Percentiles rank a stretch among this genome's conserved stretches.
Conservation (phyloP, 2,888 invertebrate species). For the Eubasilissa splendida region DNA sequence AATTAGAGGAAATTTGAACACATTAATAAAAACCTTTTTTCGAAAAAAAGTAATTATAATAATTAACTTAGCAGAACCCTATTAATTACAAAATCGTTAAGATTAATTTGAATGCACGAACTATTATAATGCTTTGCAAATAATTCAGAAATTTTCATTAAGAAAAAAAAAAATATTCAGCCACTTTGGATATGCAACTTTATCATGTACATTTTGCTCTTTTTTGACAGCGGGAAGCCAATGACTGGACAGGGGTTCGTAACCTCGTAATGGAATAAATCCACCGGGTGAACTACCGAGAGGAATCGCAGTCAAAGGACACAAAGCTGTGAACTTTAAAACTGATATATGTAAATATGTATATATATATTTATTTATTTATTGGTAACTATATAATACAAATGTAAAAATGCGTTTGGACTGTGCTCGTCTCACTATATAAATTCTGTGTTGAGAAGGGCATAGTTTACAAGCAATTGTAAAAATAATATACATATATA, state of each 20-base stretch:
- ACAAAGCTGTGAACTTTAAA: slow-evolving; percentile 2
- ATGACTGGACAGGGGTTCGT: slow-evolving; percentile 31
- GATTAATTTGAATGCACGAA: slow-evolving; percentile 13
- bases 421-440: too few relatives aligned
- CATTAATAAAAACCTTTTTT: too few relatives aligned
- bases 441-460: too few relatives aligned
- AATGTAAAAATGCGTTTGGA: too few relatives aligned
- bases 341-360: background rate
- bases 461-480: too few relatives aligned
- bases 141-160: background rate
- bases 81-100: too few relatives aligned
- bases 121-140: background rate
- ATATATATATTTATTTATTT: too few relatives aligned
- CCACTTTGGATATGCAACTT: slow-evolving; percentile 23
- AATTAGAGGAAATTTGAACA: too few relatives aligned
- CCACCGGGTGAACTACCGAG: background rate
- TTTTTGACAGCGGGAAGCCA: slow-evolving; percentile 28
- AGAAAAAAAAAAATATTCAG: slow-evolving; percentile 7
- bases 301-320: background rate
- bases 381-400: too few relatives aligned
- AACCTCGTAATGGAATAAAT: slow-evolving; percentile 6
- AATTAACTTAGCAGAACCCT: too few relatives aligned
- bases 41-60: too few relatives aligned
- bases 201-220: slow-evolving; percentile 6
- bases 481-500: too few relatives aligned